These are phyloP conservation scores for Eristalis pertinax DNA, from an alignment of 2,888 invertebrate genomes.

Conservation along the genomic window DNA sequence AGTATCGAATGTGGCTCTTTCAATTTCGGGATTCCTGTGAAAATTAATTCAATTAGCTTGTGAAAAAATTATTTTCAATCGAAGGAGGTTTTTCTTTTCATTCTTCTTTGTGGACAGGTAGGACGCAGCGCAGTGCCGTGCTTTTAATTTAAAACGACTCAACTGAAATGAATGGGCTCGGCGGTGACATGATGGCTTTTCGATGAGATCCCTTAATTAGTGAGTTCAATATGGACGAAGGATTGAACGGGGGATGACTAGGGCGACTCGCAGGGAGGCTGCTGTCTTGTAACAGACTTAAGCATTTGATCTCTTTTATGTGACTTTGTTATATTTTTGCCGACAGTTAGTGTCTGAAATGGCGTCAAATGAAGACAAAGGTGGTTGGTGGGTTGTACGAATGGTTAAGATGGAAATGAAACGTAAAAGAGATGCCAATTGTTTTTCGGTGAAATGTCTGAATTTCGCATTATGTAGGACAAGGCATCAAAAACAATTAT, in stretches of 20 bases:
- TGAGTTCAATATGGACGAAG: background rate
- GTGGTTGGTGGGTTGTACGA: too few species aligned
- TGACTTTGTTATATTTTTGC: too few species aligned
- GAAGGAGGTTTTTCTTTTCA: background rate
- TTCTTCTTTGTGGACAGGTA: background rate
- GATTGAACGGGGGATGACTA: background rate
- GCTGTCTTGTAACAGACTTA: too few species aligned
- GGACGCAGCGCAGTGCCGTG: background rate
- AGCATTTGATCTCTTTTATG: too few species aligned
- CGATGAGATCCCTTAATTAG: background rate
- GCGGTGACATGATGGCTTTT: background rate
- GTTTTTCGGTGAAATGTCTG: too few species aligned
- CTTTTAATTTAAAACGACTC: background rate
- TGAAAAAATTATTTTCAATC: background rate
- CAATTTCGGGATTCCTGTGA: background rate
- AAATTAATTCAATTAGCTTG: background rate
- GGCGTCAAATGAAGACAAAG: too few species aligned
- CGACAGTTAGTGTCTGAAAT: too few species aligned
- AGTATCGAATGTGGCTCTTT: background rate
- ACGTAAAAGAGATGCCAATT: too few species aligned
- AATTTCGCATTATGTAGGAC: too few species aligned
- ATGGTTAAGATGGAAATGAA: too few species aligned
- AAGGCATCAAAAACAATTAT: too few species aligned
- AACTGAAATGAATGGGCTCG: background rate
- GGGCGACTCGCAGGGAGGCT: background rate